A percentile compares a stretch with the other conserved stretches of the same genome.
Conservation (phyloP, 1,140 invertebrate species). For the Trichonephila inaurata region DNA sequence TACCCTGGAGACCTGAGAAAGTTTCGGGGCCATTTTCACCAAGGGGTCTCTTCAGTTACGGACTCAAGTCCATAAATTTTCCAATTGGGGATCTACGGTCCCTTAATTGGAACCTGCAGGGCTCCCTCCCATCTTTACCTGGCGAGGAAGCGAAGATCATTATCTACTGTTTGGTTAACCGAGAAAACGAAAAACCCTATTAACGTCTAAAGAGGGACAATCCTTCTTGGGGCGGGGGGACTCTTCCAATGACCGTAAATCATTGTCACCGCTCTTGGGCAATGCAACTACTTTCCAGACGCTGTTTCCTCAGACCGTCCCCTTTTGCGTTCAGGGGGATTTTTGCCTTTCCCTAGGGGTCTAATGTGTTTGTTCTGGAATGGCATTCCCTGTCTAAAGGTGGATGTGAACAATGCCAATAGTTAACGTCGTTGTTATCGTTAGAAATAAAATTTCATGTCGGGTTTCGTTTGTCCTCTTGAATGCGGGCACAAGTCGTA, state of each 20-base stretch:
- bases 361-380: neutral
- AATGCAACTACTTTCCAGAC: conserved; percentile 13
- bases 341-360: neutral
- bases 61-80: conserved; percentile 40
- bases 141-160: conserved; percentile 19
- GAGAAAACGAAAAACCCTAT: conserved; percentile 31
- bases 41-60: neutral
- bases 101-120: conserved; percentile 45
- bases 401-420: neutral
- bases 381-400: neutral
- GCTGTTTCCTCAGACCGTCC: neutral
- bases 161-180: conserved; percentile 59
- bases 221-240: neutral
- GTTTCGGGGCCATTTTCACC: no score
- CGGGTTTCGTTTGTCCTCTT: no score
- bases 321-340: neutral
- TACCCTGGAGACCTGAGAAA: no score
- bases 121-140: conserved; percentile 7
- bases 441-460: neutral
- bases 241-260: conserved; percentile 44
- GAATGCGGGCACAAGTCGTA: neutral
- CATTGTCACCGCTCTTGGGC: conserved; percentile 2
- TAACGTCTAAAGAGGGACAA: conserved; percentile 39
- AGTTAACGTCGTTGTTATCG: neutral
- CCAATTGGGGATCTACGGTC: neutral